Conservation (phyloP, 2,888 invertebrate species). For the Chymomyza fuscimana region DNA sequence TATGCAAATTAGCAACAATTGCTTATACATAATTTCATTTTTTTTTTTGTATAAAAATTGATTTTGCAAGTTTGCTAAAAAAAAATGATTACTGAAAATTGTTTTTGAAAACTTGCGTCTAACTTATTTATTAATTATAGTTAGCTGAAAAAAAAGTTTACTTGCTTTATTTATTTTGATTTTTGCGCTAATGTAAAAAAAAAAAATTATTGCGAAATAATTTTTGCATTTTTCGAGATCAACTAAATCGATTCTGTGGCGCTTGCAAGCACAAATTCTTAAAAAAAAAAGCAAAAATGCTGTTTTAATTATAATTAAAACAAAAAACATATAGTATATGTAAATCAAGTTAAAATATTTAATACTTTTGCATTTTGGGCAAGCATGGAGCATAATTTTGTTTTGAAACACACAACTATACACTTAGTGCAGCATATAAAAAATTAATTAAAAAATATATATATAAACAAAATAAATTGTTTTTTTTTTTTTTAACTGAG, state of each 20-base stretch:
- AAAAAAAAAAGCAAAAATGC: neutral
- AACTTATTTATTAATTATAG: neutral
- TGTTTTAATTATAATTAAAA: neutral
- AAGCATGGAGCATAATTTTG: neutral
- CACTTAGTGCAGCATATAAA: neutral
- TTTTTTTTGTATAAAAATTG: neutral
- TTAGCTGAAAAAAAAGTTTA: neutral
- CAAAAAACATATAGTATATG: neutral
- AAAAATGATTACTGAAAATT: neutral
- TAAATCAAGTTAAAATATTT: neutral
- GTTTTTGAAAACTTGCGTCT: neutral
- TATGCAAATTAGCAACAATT: neutral
- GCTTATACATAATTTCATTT: no score
- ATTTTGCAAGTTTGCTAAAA: neutral
- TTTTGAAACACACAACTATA: neutral
- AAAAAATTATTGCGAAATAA: neutral
- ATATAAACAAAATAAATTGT: no score
- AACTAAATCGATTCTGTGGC: neutral
- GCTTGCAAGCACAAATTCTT: neutral
- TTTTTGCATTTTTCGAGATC: conserved; percentile 5
- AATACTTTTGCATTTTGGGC: neutral
- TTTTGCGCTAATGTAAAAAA: neutral
- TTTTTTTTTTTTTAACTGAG: neutral
- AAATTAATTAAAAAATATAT: no score
- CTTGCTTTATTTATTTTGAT: neutral